Evolutionary conservation across 2,888 invertebrate species (phyloP).

Genomic region (Malthinus flaveolus): DNA sequence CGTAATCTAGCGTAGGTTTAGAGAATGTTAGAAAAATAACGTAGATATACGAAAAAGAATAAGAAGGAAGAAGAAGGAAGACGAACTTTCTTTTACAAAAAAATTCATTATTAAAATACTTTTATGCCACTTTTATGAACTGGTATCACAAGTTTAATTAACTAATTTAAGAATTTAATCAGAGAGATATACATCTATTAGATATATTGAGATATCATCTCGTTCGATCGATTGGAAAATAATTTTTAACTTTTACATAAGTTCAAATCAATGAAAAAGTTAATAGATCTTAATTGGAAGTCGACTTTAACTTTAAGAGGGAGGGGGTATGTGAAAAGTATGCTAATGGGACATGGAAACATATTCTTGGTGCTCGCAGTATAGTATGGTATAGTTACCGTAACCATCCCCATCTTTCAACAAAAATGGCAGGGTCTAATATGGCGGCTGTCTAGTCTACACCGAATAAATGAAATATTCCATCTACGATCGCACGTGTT

Average conservation of each 20-base stretch:
- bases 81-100: background rate
- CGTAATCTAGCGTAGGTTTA: constrained; percentile 15
- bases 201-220: constrained; percentile 4
- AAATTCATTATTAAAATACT: constrained; percentile 2
- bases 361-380: too few relatives aligned
- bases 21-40: constrained; percentile 5
- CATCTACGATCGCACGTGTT: too few relatives aligned
- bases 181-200: constrained; percentile 11
- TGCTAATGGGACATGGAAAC: too few relatives aligned
- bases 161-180: constrained; percentile 16
- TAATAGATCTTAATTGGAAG: too few relatives aligned
- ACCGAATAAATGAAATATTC: too few relatives aligned
- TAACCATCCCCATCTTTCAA: too few relatives aligned
- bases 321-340: too few relatives aligned
- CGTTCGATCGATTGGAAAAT: constrained; percentile 2
- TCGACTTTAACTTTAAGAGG: too few relatives aligned
- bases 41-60: background rate
- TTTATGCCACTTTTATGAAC: background rate
- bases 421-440: too few relatives aligned
- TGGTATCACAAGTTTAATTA: constrained; percentile 18
- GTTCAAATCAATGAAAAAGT: background rate
- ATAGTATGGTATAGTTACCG: too few relatives aligned
- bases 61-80: too few relatives aligned
- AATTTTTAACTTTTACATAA: background rate
- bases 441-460: too few relatives aligned